These are phyloP conservation scores for Aethes cnicana DNA, from an alignment of 2,888 invertebrate species.

Conservation along the genomic window DNA sequence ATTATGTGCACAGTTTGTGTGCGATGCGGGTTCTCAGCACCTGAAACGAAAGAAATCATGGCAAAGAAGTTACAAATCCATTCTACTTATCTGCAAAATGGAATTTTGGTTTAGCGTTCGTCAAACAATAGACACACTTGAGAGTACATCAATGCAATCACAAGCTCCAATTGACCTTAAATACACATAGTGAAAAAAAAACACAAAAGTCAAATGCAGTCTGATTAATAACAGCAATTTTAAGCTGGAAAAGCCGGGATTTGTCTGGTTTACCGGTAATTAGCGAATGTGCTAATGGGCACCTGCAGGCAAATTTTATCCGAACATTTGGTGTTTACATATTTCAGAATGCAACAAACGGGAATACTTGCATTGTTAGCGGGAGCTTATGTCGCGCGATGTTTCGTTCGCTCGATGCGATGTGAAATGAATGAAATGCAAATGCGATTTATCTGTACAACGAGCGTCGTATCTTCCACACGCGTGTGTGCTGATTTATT, in stretches of 20 bases:
- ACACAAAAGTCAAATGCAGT: background rate
- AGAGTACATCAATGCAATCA: too few relatives aligned
- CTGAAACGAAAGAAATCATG: too few relatives aligned
- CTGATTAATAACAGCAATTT: background rate
- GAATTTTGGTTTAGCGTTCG: too few relatives aligned
- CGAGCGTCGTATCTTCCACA: conserved; percentile 35
- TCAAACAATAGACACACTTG: too few relatives aligned
- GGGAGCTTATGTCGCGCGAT: conserved; percentile 21
- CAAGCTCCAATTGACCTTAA: background rate
- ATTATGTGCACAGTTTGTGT: too few relatives aligned
- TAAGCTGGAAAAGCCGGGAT: conserved; percentile 39
- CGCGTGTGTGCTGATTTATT: conserved; percentile 30
- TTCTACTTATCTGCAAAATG: too few relatives aligned
- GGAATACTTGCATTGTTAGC: conserved; percentile 42
- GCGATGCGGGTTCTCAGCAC: too few relatives aligned
- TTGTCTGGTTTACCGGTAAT: conserved; percentile 57
- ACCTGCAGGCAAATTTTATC: conserved; percentile 49
- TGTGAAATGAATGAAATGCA: conserved; percentile 46
- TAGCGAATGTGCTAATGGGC: conserved; percentile 61
- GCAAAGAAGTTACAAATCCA: too few relatives aligned
- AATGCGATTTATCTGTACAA: conserved; percentile 37
- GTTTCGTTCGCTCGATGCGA: conserved; percentile 12
- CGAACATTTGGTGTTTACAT: background rate
- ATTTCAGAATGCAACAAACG: conserved; percentile 37
- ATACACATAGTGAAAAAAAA: background rate